These are phyloP conservation scores for Philereme transversata DNA, from an alignment of 2,888 invertebrate genomes.

Conservation along the genomic window DNA sequence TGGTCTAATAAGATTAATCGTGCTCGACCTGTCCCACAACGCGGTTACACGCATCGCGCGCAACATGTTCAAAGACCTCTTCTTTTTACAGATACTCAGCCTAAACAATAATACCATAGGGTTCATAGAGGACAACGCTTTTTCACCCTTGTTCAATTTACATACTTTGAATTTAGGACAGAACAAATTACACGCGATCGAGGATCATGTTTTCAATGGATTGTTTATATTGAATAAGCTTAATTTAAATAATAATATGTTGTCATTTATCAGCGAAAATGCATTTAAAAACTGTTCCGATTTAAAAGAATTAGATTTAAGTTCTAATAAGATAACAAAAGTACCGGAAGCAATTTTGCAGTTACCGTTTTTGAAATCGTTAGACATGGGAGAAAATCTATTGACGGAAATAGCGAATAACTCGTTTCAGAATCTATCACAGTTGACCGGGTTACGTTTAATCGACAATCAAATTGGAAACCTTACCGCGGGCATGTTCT, in stretches of 20 bases:
- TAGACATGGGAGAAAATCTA: slow-evolving; percentile 96
- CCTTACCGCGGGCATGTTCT: slow-evolving; percentile 93
- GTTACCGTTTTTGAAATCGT: slow-evolving; percentile 92
- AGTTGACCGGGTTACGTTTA: slow-evolving; percentile 93
- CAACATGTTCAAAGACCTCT: slow-evolving; percentile 93
- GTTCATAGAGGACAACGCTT: slow-evolving; percentile 93
- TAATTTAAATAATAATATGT: slow-evolving; percentile 92
- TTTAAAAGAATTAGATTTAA: slow-evolving; percentile 94
- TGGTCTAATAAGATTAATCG: slow-evolving; percentile 93
- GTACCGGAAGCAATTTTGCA: slow-evolving; percentile 94
- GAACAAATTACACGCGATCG: slow-evolving; percentile 91
- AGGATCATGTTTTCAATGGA: slow-evolving; percentile 92
- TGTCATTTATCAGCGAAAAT: slow-evolving; percentile 89
- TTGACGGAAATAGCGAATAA: slow-evolving; percentile 92
- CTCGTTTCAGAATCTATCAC: slow-evolving; percentile 92
- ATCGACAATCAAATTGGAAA: slow-evolving; percentile 96
- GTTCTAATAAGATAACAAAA: slow-evolving; percentile 91
- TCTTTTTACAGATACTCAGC: slow-evolving; percentile 93
- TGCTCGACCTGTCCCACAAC: slow-evolving; percentile 94
- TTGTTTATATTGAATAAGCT: slow-evolving; percentile 92
- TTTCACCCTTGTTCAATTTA: slow-evolving; percentile 93
- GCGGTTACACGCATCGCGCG: slow-evolving; percentile 90
- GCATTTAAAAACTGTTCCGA: slow-evolving; percentile 95
- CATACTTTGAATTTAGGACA: slow-evolving; percentile 95
- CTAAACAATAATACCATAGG: slow-evolving; percentile 93